phyloP scores from a whole-genome alignment of 2,888 invertebrate genomes.

The Dexiosoma caninum region DNA sequence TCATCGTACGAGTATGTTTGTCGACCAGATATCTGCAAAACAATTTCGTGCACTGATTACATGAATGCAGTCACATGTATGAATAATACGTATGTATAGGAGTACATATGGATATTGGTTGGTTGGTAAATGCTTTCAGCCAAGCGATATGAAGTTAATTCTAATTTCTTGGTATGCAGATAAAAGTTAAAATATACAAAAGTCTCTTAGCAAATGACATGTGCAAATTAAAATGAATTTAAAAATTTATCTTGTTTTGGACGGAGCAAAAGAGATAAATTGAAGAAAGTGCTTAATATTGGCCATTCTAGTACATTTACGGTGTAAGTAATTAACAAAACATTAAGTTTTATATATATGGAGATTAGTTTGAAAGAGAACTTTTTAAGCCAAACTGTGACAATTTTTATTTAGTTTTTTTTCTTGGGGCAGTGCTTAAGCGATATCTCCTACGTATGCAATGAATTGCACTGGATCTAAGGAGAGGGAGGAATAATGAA shows the following conservation, averaged over 20 bases:
- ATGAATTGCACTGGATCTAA: too few relatives aligned
- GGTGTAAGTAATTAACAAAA: neutral
- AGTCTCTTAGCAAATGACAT: neutral
- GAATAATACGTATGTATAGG: neutral
- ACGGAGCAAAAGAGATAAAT: neutral
- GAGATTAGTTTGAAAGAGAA: neutral
- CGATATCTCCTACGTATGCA: too few relatives aligned
- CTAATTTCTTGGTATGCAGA: conserved; percentile 26
- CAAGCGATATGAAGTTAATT: conserved; percentile 30
- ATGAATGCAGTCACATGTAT: neutral
- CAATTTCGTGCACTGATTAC: conserved; percentile 48
- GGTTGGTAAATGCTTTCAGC: neutral
- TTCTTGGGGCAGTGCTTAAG: too few relatives aligned
- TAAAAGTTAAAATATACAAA: neutral
- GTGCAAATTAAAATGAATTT: neutral
- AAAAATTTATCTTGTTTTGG: neutral
- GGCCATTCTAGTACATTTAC: neutral
- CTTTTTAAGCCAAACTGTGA: too few relatives aligned
- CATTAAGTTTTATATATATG: neutral
- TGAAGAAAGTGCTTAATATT: neutral
- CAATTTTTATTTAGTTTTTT: too few relatives aligned
- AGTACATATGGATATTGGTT: neutral
- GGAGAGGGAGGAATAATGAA: too few relatives aligned
- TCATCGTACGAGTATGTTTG: neutral
- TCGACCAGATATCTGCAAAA: conserved; percentile 23